Conservation (phyloP, 2,113 vertebrate genomes). For the Tachysurus fulvidraco region DNA sequence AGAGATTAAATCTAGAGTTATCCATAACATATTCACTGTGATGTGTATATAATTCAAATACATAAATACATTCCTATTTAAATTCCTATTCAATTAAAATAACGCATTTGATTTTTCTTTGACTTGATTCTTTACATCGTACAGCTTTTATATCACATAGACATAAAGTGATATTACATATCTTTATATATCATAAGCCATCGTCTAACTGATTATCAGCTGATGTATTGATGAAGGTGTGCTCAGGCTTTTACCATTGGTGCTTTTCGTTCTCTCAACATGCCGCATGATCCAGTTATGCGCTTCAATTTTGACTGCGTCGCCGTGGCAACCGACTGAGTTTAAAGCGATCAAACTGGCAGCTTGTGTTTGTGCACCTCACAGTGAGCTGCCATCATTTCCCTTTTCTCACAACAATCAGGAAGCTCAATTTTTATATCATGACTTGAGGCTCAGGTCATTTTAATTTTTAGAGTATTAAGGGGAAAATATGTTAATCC, state of each 20-base stretch:
- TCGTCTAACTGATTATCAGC: not conserved
- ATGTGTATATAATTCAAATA: not conserved
- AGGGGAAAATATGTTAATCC: too few species aligned
- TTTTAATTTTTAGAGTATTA: too few species aligned
- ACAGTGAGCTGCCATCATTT: conserved; percentile 1
- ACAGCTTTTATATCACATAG: not conserved
- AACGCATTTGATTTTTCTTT: not conserved
- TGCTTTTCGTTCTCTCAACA: not conserved
- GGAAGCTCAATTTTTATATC: too few species aligned
- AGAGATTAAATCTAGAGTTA: too few species aligned
- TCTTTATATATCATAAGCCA: not conserved
- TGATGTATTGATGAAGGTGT: not conserved
- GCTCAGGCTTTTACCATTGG: not conserved
- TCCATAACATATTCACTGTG: too few species aligned
- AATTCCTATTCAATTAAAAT: not conserved
- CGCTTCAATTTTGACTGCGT: not conserved
- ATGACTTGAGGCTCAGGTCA: too few species aligned
- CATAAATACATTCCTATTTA: not conserved
- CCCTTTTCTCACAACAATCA: not conserved
- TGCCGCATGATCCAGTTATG: not conserved
- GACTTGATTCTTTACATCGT: not conserved
- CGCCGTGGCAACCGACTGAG: not conserved
- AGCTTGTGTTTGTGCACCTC: conserved; percentile 24
- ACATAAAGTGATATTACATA: not conserved
- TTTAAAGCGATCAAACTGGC: not conserved